Evolutionary conservation across 2,797 vertebrate species (phyloP).

Genomic region (Lepus oiostolus): DNA sequence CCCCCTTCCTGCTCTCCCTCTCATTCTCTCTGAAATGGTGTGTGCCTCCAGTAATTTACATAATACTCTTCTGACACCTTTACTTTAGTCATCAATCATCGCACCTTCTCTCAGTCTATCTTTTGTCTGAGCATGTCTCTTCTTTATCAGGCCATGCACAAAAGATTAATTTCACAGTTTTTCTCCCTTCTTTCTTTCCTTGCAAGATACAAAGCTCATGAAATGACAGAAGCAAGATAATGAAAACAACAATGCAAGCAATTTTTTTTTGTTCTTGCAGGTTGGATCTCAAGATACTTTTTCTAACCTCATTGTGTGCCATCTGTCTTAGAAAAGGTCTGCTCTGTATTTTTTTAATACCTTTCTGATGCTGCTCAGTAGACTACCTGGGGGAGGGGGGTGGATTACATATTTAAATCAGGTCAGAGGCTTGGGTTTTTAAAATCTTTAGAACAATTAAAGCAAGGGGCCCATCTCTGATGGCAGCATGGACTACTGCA

Average conservation of each 20-base stretch:
- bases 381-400: conserved; percentile 83
- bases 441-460: conserved; percentile 86
- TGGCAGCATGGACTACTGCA: conserved; percentile 88
- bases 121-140: conserved; percentile 99
- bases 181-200: conserved; percentile 97
- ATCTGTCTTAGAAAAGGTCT: conserved; percentile 93
- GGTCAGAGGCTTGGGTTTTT: conserved; percentile 82
- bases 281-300: conserved; percentile 94
- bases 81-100: conserved; percentile 99
- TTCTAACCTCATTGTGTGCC: conserved; percentile 92
- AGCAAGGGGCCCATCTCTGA: conserved; percentile 86
- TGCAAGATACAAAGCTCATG: conserved; percentile 97
- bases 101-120: conserved; percentile 98
- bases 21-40: conserved; percentile 96
- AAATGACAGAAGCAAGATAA: conserved; percentile 99
- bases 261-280: conserved; percentile 95
- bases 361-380: conserved; percentile 86
- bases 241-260: conserved; percentile 99
- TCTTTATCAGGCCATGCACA: conserved; percentile 99
- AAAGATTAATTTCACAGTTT: conserved; percentile 99
- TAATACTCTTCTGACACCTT: conserved; percentile 99
- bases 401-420: conserved; percentile 87
- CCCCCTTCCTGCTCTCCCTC: conserved; percentile 90
- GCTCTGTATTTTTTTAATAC: conserved; percentile 89
- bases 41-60: conserved; percentile 99